Base-by-base conservation (phyloP, 2,888 invertebrate species). In the Drosophila monieri region DNA sequence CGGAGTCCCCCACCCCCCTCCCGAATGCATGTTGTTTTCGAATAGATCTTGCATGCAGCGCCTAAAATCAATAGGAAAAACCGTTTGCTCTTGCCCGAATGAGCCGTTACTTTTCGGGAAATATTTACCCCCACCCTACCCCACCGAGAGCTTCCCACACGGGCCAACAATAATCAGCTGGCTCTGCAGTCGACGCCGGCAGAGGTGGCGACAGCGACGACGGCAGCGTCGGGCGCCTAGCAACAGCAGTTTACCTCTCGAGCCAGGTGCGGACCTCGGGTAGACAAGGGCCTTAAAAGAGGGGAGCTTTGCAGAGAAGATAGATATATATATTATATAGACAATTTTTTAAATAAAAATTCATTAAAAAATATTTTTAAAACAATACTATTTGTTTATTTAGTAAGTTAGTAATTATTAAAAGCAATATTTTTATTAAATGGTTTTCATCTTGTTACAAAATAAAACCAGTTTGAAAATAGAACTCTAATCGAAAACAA, bases 201-300 rank as follows among this genome's bases (percentile, higher is more conserved):
- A 35, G 23, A 37, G 51, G 46, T 21, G 41, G 32, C 32, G 48
- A 9, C 65, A 47, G 35, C 30, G 43, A 35, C 64, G 56, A 55
- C 14, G 65, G 43, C 32, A 51, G 61, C 70, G 54, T 66, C 70
- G 67, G 69, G 81, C 80, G 76, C 81, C 85, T 81, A 81, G 81
- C 81, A 81, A 81, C 81, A 81, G 85, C 70, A 71, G 64, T 69
- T 73, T 66, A 54, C 59, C 59, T 59, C 49, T 39, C 44, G 21
- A 23, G 35, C 2, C 70, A 69, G 61, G 69, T n/a, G 41, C 70
- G 69, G 25, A 30, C 35, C 27, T 8, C 12, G 35, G 9, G 35
- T 30, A 32, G 14, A 21, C 4, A 23, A 35, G 25, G 9, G 9
- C 8, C 18, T 12, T 15, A 35, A 27, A 15, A 10, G 6, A 3